Conservation (phyloP, 2,797 vertebrate genomes). For the Taeniopygia guttata region DNA sequence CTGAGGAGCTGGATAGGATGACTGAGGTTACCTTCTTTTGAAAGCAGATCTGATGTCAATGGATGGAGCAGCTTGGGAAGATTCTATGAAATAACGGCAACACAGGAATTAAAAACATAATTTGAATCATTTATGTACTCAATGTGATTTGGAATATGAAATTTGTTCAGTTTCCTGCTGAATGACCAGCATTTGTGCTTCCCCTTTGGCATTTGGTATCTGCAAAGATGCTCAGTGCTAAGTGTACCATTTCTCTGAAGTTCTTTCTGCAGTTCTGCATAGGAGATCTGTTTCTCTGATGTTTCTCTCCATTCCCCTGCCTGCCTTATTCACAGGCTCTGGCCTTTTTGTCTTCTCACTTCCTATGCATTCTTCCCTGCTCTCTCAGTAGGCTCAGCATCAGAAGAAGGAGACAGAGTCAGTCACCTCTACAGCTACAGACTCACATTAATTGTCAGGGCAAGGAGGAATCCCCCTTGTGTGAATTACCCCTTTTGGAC, state of each 20-base stretch:
- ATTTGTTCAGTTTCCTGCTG: background rate
- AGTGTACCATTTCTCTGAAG: background rate
- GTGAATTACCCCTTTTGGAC: background rate
- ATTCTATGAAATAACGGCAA: slow-evolving; percentile 66
- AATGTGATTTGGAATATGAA: background rate
- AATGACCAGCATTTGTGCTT: background rate
- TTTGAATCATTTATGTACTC: background rate
- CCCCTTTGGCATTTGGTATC: background rate
- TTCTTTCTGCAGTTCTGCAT: background rate
- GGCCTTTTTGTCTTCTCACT: background rate
- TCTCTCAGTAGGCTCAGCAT: background rate
- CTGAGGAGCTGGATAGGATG: background rate
- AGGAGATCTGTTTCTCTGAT: background rate
- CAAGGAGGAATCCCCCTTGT: background rate
- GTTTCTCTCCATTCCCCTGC: background rate
- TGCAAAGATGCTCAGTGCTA: background rate
- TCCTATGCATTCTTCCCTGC: background rate
- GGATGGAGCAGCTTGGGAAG: slow-evolving; percentile 78
- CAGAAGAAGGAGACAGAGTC: background rate
- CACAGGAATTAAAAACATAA: slow-evolving; percentile 12
- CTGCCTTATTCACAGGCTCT: background rate
- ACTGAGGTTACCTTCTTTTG: slow-evolving; percentile 93
- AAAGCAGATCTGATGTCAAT: slow-evolving; percentile 98
- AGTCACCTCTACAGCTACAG: background rate
- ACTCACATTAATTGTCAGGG: fast-evolving